Conservation (phyloP, 2,797 vertebrate species). For the Lemur catta region DNA sequence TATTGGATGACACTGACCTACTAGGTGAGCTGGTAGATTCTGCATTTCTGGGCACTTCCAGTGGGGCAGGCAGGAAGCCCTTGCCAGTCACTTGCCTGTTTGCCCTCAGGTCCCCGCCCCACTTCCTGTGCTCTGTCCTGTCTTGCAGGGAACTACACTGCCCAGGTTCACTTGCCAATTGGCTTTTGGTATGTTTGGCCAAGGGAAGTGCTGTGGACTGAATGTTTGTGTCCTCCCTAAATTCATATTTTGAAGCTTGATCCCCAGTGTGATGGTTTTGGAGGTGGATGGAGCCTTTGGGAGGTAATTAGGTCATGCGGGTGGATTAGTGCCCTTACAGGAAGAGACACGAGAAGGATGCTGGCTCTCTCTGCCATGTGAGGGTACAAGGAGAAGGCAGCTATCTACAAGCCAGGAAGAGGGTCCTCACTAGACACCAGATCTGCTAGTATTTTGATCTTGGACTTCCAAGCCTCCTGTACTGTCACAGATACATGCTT, state of each 20-base stretch:
- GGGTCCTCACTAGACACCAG: background rate
- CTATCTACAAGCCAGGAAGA: background rate
- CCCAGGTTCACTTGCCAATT: background rate
- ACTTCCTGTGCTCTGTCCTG: background rate
- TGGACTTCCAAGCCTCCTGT: background rate
- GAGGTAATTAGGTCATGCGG: background rate
- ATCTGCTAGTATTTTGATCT: background rate
- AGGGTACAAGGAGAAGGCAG: background rate
- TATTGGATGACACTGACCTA: background rate
- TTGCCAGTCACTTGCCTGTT: background rate
- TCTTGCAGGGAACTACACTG: background rate
- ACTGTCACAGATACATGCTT: background rate
- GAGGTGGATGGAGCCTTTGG: background rate
- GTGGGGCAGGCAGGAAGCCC: background rate
- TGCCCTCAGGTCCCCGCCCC: background rate
- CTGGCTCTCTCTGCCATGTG: background rate
- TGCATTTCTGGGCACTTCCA: background rate
- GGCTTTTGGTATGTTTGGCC: background rate
- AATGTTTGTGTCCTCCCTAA: background rate
- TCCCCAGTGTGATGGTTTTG: background rate
- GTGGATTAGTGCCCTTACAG: background rate
- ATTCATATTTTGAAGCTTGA: background rate
- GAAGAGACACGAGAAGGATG: background rate
- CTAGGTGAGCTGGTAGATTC: background rate
- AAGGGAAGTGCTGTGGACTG: background rate